Conservation (phyloP, 2,888 invertebrate species). For the Yponomeuta plumbellus region DNA sequence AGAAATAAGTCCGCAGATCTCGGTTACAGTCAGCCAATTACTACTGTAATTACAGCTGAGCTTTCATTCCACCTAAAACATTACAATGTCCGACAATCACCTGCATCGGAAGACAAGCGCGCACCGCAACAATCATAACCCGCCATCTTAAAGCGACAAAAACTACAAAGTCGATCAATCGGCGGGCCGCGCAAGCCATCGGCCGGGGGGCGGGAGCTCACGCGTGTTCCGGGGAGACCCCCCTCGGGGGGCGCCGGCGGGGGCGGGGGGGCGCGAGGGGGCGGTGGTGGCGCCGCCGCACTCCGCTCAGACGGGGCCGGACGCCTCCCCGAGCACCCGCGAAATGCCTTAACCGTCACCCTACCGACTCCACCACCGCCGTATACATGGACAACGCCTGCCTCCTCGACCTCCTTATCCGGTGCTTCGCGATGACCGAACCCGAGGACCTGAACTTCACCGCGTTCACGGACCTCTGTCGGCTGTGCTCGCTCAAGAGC, state of each 20-base stretch:
- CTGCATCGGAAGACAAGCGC: too few relatives aligned
- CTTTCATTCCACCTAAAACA: too few relatives aligned
- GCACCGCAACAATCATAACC: background rate
- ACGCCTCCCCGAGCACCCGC: constrained; percentile 44
- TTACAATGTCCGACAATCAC: too few relatives aligned
- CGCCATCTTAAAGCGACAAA: constrained; percentile 2
- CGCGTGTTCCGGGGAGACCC: constrained; percentile 61
- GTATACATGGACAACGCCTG: constrained; percentile 77
- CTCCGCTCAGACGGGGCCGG: constrained; percentile 5
- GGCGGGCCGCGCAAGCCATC: constrained; percentile 29
- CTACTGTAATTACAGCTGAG: too few relatives aligned
- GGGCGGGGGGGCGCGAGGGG: constrained; percentile 32
- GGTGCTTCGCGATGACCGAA: constrained; percentile 79
- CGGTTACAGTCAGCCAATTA: too few relatives aligned
- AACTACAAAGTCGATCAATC: constrained; percentile 12
- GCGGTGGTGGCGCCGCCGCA: constrained; percentile 13
- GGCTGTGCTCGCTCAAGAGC: constrained; percentile 82
- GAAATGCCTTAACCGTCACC: constrained; percentile 64
- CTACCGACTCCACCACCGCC: constrained; percentile 50
- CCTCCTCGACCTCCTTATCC: constrained; percentile 77
- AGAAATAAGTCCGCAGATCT: too few relatives aligned
- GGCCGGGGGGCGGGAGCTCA: constrained; percentile 44
- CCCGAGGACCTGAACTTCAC: constrained; percentile 82
- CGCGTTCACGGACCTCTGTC: constrained; percentile 81
- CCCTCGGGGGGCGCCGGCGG: constrained; percentile 30